Percentiles rank a stretch among this genome's conserved stretches.
Conservation (phyloP, 2,888 invertebrate genomes). For the Gibbula magus region DNA sequence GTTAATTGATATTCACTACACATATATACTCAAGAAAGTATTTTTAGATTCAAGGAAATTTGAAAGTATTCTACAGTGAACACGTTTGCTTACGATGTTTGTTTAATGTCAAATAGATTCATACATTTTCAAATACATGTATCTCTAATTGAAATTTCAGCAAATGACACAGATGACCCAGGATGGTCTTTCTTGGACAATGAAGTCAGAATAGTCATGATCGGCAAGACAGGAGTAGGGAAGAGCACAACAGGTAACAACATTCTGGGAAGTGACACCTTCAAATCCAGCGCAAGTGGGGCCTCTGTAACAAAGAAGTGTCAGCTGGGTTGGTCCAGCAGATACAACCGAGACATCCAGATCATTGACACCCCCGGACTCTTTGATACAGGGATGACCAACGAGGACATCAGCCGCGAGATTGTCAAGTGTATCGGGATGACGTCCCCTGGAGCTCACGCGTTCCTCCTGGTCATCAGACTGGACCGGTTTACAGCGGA, state of each 20-base stretch:
- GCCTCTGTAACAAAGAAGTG: slow-evolving; percentile 32
- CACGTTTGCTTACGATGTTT: too few relatives aligned
- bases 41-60: too few relatives aligned
- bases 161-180: too few relatives aligned
- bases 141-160: too few relatives aligned
- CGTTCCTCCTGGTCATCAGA: slow-evolving; percentile 35
- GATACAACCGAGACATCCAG: slow-evolving; percentile 17
- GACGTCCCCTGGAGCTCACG: slow-evolving; percentile 40
- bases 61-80: too few relatives aligned
- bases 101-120: too few relatives aligned
- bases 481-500: slow-evolving; percentile 39
- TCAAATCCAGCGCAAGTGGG: slow-evolving; percentile 25
- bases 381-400: slow-evolving; percentile 34
- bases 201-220: slow-evolving; percentile 36
- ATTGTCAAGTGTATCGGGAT: slow-evolving; percentile 33
- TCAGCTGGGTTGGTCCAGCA: neutral
- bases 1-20: too few relatives aligned
- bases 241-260: slow-evolving; percentile 43
- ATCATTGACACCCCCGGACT: slow-evolving; percentile 42
- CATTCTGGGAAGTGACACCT: slow-evolving; percentile 30
- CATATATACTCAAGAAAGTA: too few relatives aligned
- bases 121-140: too few relatives aligned
- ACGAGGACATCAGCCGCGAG: slow-evolving; percentile 29
- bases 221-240: slow-evolving; percentile 40
- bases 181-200: slow-evolving; percentile 4